Evolutionary conservation across 2,113 vertebrate genomes (phyloP).

Genomic region (Nicator chloris): DNA sequence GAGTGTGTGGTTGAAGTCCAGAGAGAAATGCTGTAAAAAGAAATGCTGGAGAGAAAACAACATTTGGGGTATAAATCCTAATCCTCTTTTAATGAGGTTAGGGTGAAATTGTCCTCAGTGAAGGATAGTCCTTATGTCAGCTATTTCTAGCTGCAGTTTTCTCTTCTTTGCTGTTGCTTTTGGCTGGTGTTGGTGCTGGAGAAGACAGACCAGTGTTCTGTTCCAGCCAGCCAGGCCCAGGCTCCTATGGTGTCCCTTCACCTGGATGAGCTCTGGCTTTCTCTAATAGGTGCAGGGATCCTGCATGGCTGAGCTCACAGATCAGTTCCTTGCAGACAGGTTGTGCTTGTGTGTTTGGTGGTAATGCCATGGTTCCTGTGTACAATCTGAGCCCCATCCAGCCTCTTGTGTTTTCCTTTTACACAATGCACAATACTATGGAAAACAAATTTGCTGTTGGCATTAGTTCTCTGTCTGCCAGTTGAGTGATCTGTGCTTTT

Average conservation of each 20-base stretch:
- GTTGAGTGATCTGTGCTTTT: neutral
- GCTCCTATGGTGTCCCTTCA: neutral
- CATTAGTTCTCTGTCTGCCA: neutral
- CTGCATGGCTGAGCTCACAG: neutral
- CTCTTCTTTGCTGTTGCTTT: neutral
- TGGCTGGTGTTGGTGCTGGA: neutral
- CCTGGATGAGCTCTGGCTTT: neutral
- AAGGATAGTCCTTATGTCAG: neutral
- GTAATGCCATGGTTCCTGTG: fast-evolving
- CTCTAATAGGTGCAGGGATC: neutral
- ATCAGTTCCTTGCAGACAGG: neutral
- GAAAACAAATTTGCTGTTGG: neutral
- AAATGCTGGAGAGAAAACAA: neutral
- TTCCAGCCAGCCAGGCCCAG: neutral
- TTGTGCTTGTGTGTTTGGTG: neutral
- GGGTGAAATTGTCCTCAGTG: neutral
- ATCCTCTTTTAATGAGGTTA: neutral
- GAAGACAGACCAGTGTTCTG: neutral
- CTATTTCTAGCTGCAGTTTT: neutral
- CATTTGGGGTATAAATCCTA: neutral
- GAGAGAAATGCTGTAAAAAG: neutral
- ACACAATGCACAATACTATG: neutral
- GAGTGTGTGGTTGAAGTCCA: neutral
- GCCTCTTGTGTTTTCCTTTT: neutral
- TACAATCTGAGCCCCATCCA: neutral